Evolutionary conservation across 2,113 vertebrate species (phyloP).

Genomic region (Leptodactylus fuscus): DNA sequence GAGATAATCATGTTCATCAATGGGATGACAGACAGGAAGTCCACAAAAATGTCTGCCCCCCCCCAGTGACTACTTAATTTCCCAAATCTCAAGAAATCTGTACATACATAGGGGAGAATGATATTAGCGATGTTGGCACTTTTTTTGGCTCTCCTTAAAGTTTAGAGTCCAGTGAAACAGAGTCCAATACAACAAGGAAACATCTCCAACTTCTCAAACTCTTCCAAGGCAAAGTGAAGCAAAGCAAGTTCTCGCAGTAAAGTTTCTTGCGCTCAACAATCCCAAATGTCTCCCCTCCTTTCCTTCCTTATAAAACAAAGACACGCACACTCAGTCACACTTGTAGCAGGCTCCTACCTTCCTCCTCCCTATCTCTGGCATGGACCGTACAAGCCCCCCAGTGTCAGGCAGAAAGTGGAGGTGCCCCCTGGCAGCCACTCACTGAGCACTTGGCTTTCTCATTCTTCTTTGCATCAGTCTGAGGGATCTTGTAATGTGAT

Average conservation of each 20-base stretch:
- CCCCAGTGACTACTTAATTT: neutral
- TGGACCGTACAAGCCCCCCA: neutral
- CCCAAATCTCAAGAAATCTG: no score
- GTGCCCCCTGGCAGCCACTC: constrained; percentile 25
- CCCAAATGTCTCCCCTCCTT: neutral
- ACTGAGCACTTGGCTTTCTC: constrained; percentile 28
- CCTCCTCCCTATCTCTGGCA: constrained; percentile 46
- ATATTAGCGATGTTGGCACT: no score
- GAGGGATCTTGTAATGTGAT: constrained; percentile 76
- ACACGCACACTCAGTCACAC: neutral
- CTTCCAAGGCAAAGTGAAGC: neutral
- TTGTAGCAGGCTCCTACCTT: constrained; percentile 63
- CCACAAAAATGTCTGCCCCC: neutral
- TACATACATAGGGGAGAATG: no score
- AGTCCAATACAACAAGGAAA: neutral
- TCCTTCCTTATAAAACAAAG: neutral
- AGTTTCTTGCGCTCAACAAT: constrained; percentile 25
- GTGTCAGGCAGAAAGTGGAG: neutral
- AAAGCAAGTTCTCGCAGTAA: neutral
- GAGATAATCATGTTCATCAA: neutral
- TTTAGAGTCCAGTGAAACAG: neutral
- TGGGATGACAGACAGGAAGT: neutral
- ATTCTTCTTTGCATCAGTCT: constrained; percentile 65
- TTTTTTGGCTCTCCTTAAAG: neutral
- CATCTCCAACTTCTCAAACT: neutral